A percentile compares a stretch with the other conserved stretches of the same genome.
Evolutionary conservation across 2,113 vertebrate species (phyloP).

Genomic region (Monopterus albus): DNA sequence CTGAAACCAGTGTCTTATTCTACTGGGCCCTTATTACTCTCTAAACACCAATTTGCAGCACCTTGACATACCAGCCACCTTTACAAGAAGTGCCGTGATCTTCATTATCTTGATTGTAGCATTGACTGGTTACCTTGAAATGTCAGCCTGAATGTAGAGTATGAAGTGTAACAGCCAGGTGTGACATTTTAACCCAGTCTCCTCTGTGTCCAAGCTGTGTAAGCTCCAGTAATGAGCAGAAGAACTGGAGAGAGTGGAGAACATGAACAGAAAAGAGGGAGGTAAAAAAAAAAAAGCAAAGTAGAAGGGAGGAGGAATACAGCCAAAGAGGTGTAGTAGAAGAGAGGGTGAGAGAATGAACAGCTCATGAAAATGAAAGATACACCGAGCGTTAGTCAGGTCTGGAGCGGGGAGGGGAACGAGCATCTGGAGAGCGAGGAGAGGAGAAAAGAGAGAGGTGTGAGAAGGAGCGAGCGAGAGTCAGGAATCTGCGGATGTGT

Average conservation of each 20-base stretch:
- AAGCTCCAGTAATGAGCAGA: slow-evolving; percentile 60
- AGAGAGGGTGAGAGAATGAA: slow-evolving; percentile 36
- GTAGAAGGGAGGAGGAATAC: slow-evolving; percentile 3
- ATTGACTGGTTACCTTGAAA: slow-evolving; percentile 50
- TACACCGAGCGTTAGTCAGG: slow-evolving; percentile 6
- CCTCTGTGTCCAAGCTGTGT: slow-evolving; percentile 28
- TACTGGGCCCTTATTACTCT: slow-evolving; percentile 12
- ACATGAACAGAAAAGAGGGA: neutral
- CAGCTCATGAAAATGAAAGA: slow-evolving; percentile 2
- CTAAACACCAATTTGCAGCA: slow-evolving; percentile 22
- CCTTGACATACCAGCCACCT: neutral
- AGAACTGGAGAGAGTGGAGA: slow-evolving; percentile 5
- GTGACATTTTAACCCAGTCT: slow-evolving; percentile 46
- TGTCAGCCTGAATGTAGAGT: slow-evolving; percentile 38
- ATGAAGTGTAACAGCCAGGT: slow-evolving; percentile 51
- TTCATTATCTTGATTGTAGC: slow-evolving; percentile 21
- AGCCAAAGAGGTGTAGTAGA: slow-evolving; percentile 22
- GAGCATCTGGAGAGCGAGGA: slow-evolving; percentile 1
- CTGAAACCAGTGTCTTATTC: slow-evolving; percentile 22
- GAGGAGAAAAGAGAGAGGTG: slow-evolving; percentile 52
- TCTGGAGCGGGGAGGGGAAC: slow-evolving; percentile 4
- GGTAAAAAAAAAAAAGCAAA: neutral
- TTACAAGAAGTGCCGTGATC: slow-evolving; percentile 27
- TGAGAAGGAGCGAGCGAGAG: slow-evolving; percentile 53
- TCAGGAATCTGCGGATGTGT: slow-evolving; percentile 55